Evolutionary conservation across 2,888 invertebrate genomes (phyloP).

Genomic region (Euzophera pinguis): DNA sequence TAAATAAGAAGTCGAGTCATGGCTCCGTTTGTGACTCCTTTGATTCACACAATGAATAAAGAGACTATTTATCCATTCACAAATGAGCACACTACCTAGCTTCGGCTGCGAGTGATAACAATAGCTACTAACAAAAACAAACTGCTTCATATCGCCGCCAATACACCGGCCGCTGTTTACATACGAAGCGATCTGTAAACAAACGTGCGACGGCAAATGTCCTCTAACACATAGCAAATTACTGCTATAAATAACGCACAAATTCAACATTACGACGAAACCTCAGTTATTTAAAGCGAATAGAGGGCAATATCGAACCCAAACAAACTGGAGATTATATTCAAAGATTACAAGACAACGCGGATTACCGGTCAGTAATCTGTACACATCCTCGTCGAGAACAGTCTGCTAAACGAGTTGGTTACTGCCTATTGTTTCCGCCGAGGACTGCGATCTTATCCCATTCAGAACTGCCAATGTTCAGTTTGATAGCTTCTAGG

Average conservation of each 20-base stretch:
- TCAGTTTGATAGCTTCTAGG: slow-evolving; percentile 49
- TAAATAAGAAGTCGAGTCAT: slow-evolving; percentile 8
- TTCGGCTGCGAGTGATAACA: slow-evolving; percentile 43
- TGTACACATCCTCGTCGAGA: slow-evolving; percentile 47
- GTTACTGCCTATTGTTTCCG: slow-evolving; percentile 62
- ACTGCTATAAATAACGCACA: slow-evolving; percentile 27
- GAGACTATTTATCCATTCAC: slow-evolving; percentile 30
- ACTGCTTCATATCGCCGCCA: slow-evolving; percentile 34
- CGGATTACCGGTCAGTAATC: slow-evolving; percentile 35
- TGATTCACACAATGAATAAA: slow-evolving; percentile 28
- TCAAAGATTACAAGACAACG: slow-evolving; percentile 2
- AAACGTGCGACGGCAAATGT: slow-evolving; percentile 28
- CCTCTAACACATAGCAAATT: slow-evolving; percentile 34
- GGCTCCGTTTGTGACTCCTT: slow-evolving; percentile 9
- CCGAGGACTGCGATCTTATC: slow-evolving; percentile 44
- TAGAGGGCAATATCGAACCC: background rate
- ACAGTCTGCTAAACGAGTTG: slow-evolving; percentile 42
- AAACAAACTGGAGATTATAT: background rate
- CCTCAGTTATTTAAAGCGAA: background rate
- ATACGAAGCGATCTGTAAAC: slow-evolving; percentile 38
- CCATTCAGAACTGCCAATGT: slow-evolving; percentile 46
- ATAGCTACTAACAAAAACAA: slow-evolving; percentile 47
- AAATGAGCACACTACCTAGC: slow-evolving; percentile 33
- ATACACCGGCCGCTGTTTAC: slow-evolving; percentile 33
- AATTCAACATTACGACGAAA: slow-evolving; percentile 3